These are phyloP conservation scores for Microtus oregoni DNA, from an alignment of 2,113 vertebrate species.

Conservation along the genomic window DNA sequence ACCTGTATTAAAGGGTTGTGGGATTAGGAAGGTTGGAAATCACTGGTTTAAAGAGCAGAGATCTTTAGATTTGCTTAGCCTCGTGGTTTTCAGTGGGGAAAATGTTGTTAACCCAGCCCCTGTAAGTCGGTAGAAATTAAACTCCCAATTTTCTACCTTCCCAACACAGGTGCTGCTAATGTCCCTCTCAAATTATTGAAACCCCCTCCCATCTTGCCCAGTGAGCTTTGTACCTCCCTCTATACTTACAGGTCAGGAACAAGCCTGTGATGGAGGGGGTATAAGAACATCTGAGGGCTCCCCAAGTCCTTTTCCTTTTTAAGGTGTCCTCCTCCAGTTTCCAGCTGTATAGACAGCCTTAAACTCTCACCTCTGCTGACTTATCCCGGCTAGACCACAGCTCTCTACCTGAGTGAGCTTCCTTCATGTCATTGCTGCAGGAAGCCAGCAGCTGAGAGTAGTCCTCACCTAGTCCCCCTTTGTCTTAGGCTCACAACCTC, in stretches of 20 bases:
- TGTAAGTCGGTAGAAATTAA: slow-evolving; percentile 3
- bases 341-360: neutral
- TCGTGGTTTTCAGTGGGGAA: neutral
- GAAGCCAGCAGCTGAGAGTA: neutral
- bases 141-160: neutral
- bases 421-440: neutral
- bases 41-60: neutral
- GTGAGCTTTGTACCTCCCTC: no score
- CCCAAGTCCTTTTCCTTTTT: neutral
- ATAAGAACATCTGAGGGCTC: neutral
- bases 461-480: neutral
- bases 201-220: neutral
- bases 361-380: neutral
- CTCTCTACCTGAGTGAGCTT: neutral
- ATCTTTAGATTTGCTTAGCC: neutral
- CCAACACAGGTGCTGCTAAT: neutral
- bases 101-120: neutral
- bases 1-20: neutral
- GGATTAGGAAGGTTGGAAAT: neutral
- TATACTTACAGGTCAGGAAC: neutral
- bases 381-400: neutral
- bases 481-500: neutral
- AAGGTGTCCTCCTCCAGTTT: neutral
- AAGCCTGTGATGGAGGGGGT: neutral
- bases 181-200: neutral